Conservation (phyloP, 2,888 invertebrate species). For the Pollenia griseotomentosa region DNA sequence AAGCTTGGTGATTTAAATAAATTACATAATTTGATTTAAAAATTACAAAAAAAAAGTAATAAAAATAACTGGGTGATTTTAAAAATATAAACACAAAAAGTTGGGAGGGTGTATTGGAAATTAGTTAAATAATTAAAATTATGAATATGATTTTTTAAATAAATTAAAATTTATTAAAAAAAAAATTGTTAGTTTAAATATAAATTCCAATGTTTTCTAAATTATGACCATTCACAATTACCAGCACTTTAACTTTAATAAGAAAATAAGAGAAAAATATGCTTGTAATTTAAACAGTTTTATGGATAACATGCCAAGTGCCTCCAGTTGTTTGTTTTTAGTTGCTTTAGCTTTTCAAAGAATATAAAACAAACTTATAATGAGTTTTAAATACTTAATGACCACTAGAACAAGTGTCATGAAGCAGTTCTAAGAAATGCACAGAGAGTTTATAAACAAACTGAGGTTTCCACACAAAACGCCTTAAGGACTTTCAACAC, state of each 20-base stretch:
- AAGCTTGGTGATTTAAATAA: constrained; percentile 19
- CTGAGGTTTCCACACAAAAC: neutral
- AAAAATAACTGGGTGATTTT: neutral
- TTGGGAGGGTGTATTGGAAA: too few relatives aligned
- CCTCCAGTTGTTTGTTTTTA: constrained; percentile 47
- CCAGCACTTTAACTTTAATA: neutral
- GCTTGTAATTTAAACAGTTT: neutral
- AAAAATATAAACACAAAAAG: neutral
- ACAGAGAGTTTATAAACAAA: neutral
- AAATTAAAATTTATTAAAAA: too few relatives aligned
- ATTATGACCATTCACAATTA: constrained; percentile 2
- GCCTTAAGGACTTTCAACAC: constrained; percentile 27
- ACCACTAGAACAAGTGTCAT: constrained; percentile 10
- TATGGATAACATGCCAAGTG: constrained; percentile 43
- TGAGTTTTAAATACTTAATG: constrained; percentile 68
- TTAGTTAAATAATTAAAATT: too few relatives aligned
- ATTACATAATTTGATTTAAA: neutral
- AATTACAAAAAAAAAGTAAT: neutral
- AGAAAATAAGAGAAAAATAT: neutral
- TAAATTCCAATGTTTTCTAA: neutral
- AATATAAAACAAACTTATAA: constrained; percentile 54
- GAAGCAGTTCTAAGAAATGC: neutral
- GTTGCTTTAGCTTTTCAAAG: constrained; percentile 37
- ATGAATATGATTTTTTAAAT: too few relatives aligned
- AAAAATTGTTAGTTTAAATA: neutral